phyloP scores from a whole-genome alignment of 2,888 invertebrate species.

The Lochmaea capreae region DNA sequence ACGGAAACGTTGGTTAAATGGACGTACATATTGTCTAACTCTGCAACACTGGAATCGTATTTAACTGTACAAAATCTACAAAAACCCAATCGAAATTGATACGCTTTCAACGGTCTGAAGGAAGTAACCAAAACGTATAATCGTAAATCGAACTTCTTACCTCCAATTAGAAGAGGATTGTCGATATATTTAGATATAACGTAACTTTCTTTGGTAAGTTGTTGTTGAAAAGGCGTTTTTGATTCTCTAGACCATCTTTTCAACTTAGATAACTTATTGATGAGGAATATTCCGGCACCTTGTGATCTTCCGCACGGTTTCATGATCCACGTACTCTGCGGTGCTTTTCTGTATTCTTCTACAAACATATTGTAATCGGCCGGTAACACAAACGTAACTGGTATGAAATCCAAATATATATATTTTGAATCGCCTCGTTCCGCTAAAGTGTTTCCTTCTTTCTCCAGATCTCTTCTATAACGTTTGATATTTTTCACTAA shows the following conservation, averaged over 20 bases:
- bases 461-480: slow-evolving; percentile 91
- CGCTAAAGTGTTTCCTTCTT: slow-evolving; percentile 88
- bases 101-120: slow-evolving; percentile 92
- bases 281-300: slow-evolving; percentile 94
- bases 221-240: slow-evolving; percentile 86
- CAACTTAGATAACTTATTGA: slow-evolving; percentile 93
- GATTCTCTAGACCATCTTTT: slow-evolving; percentile 92
- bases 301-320: slow-evolving; percentile 96
- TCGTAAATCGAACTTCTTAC: slow-evolving; percentile 95
- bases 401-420: slow-evolving; percentile 90
- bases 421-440: slow-evolving; percentile 85
- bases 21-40: slow-evolving; percentile 92
- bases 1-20: slow-evolving; percentile 97
- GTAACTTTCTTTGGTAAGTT: slow-evolving; percentile 89
- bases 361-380: slow-evolving; percentile 98
- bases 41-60: slow-evolving; percentile 89
- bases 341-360: slow-evolving; percentile 93
- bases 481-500: slow-evolving; percentile 96
- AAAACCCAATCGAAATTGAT: slow-evolving; percentile 92
- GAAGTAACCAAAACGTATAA: slow-evolving; percentile 94
- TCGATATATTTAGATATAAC: slow-evolving; percentile 96
- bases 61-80: slow-evolving; percentile 97
- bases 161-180: slow-evolving; percentile 93
- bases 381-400: slow-evolving; percentile 92
- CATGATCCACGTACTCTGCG: slow-evolving; percentile 97